A percentile compares a stretch with the other conserved stretches of the same genome.
phyloP scores from a whole-genome alignment of 2,888 invertebrate species.

The Scaptomyza caliginosa region DNA sequence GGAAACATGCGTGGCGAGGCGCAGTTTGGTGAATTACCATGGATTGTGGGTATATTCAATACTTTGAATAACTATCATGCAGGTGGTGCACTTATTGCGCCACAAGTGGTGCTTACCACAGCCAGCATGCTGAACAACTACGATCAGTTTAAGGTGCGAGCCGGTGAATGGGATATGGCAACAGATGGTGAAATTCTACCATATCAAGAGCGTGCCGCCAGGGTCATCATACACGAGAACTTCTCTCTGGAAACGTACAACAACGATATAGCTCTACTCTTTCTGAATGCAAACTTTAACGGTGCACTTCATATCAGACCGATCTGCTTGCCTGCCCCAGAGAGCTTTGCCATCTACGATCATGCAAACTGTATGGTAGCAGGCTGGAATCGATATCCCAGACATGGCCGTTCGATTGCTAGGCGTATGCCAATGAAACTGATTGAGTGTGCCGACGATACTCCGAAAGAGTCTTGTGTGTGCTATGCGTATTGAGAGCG shows the following conservation, averaged over 20 bases:
- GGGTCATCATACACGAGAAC: background rate
- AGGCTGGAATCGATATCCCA: constrained; percentile 26
- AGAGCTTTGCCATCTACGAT: background rate
- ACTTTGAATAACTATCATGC: rapidly evolving
- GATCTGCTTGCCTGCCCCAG: constrained; percentile 11
- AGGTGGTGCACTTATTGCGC: constrained; percentile 23
- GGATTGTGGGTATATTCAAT: constrained; percentile 25
- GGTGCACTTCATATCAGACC: constrained; percentile 5
- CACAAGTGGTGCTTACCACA: constrained; percentile 10
- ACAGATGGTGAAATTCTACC: constrained; percentile 7
- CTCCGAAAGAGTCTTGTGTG: background rate
- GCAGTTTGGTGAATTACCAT: constrained; percentile 41
- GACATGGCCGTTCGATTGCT: background rate
- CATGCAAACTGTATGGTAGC: constrained; percentile 13
- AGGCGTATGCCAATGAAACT: background rate
- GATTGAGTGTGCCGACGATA: background rate
- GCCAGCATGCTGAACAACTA: rapidly evolving
- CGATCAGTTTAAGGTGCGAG: background rate
- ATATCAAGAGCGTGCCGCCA: constrained; percentile 9
- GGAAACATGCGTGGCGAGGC: background rate
- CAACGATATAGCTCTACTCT: constrained; percentile 34
- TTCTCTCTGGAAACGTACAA: rapidly evolving
- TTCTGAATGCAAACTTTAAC: constrained; percentile 7
- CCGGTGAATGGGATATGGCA: constrained; percentile 41
- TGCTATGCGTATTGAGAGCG: rapidly evolving